Evolutionary conservation across 2,113 vertebrate genomes (phyloP), one percentile per base, ranked within the genome.

Genomic region (Enhydra lutris): DNA sequence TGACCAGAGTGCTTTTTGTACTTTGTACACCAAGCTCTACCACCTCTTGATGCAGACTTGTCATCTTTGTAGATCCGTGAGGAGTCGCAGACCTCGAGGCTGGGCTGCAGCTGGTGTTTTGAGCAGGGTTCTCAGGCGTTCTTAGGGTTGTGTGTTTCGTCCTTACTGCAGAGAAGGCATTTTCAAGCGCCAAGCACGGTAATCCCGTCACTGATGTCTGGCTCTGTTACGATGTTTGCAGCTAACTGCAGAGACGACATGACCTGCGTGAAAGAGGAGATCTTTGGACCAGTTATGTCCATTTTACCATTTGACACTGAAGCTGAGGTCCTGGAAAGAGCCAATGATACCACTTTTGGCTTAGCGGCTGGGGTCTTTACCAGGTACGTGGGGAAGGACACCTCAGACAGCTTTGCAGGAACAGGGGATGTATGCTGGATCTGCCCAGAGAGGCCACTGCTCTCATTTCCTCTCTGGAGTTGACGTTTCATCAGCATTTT

Each of bases 231-330:
- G 20, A 61, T 84, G 23, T 80, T 69, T 90, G 55, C 98, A 99
- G 99, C 99, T 78, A 98, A 99, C 98, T 99, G 99, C 98, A 99
- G 91, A 2, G 99, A 99, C 39, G 99, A 99, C 89, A 99, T 99
- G 99, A 99, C 99, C 0, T 99, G 99, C 83, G 99, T 99, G 95
- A 99, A 99, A 97, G 99, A 99, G 97, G 99, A 99, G 98, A 99
- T 99, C 93, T 99, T 99, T 29, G 99, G 99, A 6, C 99, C 99
- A 0, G 99, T 99, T 42, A 99, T 99, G 99, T 99, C 99, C 0
- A 99, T 99, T 90, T 97, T 99, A 96, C 97, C 99, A 0, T 99
- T 99, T 96, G 99, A 99, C 98, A 99, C 99, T 0, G 99, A 99
- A 97, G 99, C 99, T 0, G 99, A 99, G 94, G 99, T 99, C 79